A percentile compares a stretch with the other conserved stretches of the same genome.
These are phyloP conservation scores for Antrozous pallidus DNA, from an alignment of 2,797 vertebrate genomes.

Conservation along the genomic window DNA sequence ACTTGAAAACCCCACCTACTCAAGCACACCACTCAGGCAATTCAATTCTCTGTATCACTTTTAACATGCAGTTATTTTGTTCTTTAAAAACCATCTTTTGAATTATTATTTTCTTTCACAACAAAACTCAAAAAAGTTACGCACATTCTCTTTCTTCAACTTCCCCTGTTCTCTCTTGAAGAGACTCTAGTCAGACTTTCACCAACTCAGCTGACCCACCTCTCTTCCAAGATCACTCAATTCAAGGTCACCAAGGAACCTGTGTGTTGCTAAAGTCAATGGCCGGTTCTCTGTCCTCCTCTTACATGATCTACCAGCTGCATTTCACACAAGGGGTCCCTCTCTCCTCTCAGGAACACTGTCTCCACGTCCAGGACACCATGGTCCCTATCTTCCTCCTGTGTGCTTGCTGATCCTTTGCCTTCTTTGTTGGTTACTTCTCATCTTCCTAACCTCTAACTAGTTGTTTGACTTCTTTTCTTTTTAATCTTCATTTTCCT, in stretches of 20 bases:
- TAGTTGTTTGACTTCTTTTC: neutral
- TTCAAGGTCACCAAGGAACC: neutral
- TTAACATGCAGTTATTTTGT: neutral
- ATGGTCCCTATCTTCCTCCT: neutral
- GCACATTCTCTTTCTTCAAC: neutral
- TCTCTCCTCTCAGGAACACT: neutral
- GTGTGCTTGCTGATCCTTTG: neutral
- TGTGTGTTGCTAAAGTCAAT: neutral
- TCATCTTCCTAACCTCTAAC: neutral
- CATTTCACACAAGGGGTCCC: neutral
- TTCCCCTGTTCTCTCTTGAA: neutral
- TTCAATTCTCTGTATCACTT: neutral
- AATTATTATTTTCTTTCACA: slow-evolving; percentile 2
- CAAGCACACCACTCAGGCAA: neutral
- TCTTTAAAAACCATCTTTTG: slow-evolving; percentile 2
- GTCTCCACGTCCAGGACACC: neutral
- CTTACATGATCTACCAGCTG: neutral
- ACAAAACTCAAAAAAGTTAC: neutral
- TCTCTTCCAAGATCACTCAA: neutral
- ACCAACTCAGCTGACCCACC: neutral
- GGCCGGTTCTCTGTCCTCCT: neutral
- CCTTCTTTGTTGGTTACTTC: neutral
- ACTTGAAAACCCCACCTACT: neutral
- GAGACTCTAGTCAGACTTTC: neutral
- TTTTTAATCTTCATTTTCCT: neutral